Evolutionary conservation across 2,888 invertebrate genomes (phyloP).

Genomic region (Eupithecia inturbata): DNA sequence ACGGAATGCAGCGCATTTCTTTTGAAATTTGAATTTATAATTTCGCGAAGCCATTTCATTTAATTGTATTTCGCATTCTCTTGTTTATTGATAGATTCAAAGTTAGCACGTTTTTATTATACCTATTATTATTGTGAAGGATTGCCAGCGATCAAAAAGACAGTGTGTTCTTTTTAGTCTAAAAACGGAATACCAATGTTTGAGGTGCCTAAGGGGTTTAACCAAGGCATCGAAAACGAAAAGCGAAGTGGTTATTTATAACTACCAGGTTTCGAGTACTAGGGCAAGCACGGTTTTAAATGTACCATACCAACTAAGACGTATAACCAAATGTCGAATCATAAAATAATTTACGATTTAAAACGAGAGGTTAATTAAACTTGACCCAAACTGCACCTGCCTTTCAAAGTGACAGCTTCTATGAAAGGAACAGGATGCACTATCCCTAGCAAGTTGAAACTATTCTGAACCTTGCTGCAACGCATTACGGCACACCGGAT

Average conservation of each 20-base stretch:
- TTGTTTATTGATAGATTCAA: neutral
- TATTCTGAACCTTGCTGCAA: constrained; percentile 7
- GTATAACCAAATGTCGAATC: neutral
- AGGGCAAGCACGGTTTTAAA: neutral
- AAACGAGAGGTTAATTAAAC: constrained; percentile 20
- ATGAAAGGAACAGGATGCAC: constrained; percentile 31
- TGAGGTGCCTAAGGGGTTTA: neutral
- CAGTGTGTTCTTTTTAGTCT: neutral
- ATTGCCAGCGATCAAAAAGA: neutral
- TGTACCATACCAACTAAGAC: neutral
- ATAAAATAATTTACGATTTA: neutral
- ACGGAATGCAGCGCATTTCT: constrained; percentile 48
- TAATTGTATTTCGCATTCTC: neutral
- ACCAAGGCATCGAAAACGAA: neutral
- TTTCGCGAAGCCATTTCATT: neutral
- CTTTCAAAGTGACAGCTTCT: constrained; percentile 34
- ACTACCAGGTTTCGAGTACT: neutral
- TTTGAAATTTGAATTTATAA: constrained; percentile 37
- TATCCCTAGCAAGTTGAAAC: constrained; percentile 5
- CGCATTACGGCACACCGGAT: constrained; percentile 6
- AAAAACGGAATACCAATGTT: neutral
- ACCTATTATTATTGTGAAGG: neutral
- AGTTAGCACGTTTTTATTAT: neutral
- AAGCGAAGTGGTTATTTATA: neutral
- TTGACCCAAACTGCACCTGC: constrained; percentile 29